Evolutionary conservation across 2,113 vertebrate species (phyloP).

Genomic region (Psammodynastes pulverulentus): DNA sequence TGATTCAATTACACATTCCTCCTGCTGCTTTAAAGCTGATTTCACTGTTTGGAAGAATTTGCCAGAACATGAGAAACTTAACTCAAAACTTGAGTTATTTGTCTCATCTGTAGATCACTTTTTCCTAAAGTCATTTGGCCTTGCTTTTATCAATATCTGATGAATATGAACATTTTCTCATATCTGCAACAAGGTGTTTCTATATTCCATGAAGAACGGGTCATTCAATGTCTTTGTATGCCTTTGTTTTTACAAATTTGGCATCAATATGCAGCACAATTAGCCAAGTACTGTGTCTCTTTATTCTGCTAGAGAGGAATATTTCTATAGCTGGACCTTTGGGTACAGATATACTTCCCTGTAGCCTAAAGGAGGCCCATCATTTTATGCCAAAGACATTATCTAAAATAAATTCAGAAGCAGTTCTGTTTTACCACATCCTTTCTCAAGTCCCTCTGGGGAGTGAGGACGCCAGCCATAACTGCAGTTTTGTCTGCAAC

Average conservation of each 20-base stretch:
- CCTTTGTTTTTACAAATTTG: background rate
- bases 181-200: background rate
- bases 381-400: background rate
- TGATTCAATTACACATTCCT: slow-evolving; percentile 17
- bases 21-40: background rate
- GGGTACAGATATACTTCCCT: background rate
- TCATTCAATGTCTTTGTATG: background rate
- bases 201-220: background rate
- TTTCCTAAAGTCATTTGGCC: background rate
- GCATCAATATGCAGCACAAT: background rate
- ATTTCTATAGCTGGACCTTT: background rate
- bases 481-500: background rate
- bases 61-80: background rate
- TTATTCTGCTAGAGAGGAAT: background rate
- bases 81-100: background rate
- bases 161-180: background rate
- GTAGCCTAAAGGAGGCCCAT: background rate
- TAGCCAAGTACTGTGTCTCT: background rate
- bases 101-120: background rate
- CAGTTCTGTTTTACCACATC: background rate
- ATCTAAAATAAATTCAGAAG: background rate
- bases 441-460: background rate
- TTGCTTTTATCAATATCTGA: background rate
- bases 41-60: background rate
- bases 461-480: background rate